Base-by-base conservation (phyloP, 2,888 invertebrate genomes). In the Drosophila affinis region DNA sequence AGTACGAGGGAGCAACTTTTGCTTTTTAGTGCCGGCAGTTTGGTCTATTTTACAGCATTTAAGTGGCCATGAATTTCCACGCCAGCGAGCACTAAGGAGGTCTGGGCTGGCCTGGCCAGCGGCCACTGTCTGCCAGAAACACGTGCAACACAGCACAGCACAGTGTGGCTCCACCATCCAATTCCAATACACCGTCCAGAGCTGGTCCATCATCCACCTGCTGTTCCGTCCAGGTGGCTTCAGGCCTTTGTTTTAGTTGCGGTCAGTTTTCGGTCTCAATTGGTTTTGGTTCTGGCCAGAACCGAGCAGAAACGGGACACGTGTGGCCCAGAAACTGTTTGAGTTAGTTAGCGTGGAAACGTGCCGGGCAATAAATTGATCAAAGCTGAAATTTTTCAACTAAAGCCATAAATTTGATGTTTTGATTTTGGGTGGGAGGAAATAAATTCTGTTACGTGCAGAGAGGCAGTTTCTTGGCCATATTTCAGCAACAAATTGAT, bases 31-130 rank as follows among this genome's bases (percentile, higher is more conserved):
- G 78, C 71, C 88, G 67, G 65, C 65, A 72, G 68, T 75, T 78
- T 75, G 83, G 83, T 86, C 83, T 86, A 88, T 83, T 83, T 83
- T 88, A 83, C 76, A 78, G 87, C 75, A 83, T 86, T 83, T 88
- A 88, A 88, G 83, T 88, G 83, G 76, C 88, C 87, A 83, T 83
- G 83, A 83, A 86, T 88, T 86, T 83, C 57, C 71, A 62, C 64
- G 62, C 62, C 76, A 78, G 67, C 61, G 77, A 68, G 18, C 78
- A 80, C 47, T 48, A 47, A 49, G 46, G 51, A 55, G 32, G 58
- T 61, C 47, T 49, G 60, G 18, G 18, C 18, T 18, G 18, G 61
- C 74, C 18, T 18, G 18, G 61, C 74, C 77, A 49, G 56, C 58
- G 61, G 76, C 56, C 76, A 62, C 63, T 49, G 51, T 34, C 70